phyloP scores from a whole-genome alignment of 2,113 vertebrate species.

The Romanogobio albipinnatus region DNA sequence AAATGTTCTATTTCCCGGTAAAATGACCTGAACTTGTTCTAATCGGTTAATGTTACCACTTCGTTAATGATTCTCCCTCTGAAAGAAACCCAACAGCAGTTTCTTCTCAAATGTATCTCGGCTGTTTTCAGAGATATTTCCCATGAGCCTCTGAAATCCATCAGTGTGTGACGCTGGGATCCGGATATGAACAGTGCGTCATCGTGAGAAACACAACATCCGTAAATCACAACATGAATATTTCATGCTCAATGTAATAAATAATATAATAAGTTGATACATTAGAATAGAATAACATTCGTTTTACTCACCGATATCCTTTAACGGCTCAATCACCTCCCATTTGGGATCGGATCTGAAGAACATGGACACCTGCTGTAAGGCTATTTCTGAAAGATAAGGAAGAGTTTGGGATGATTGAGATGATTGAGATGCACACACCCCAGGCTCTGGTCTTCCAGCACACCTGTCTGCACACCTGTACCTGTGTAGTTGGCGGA shows the following conservation, averaged over 20 bases:
- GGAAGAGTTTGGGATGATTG: no score
- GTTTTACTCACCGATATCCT: slow-evolving; percentile 87
- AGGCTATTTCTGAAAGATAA: slow-evolving; percentile 86
- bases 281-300: no score
- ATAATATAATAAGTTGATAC: no score
- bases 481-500: slow-evolving; percentile 79
- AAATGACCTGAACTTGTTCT: background rate
- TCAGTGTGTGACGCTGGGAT: background rate
- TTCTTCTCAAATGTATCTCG: background rate
- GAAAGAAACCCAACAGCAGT: no score
- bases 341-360: slow-evolving; percentile 97
- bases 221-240: no score
- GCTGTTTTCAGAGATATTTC: background rate
- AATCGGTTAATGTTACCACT: background rate
- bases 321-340: slow-evolving; percentile 94
- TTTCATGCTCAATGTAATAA: background rate
- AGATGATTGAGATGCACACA: no score
- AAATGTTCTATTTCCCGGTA: no score
- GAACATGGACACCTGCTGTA: slow-evolving; percentile 99
- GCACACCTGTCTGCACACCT: background rate
- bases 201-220: background rate
- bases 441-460: no score
- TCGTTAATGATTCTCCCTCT: background rate
- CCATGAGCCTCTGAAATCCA: slow-evolving; percentile 5
- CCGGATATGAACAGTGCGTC: background rate